Evolutionary conservation across 2,113 vertebrate genomes (phyloP), one percentile per base, ranked within the genome.

Genomic region (Eretmochelys imbricata): DNA sequence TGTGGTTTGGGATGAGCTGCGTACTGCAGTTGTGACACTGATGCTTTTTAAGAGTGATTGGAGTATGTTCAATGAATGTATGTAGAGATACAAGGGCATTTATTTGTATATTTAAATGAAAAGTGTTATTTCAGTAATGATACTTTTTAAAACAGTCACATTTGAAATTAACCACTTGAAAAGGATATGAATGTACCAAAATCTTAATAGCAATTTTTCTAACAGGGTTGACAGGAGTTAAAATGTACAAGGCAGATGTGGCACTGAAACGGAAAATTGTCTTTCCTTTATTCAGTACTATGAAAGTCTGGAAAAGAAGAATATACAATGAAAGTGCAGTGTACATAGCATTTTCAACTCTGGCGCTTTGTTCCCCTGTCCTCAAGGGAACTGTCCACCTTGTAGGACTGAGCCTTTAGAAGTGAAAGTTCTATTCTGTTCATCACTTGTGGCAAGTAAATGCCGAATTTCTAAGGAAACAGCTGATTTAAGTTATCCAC

Each of bases 111-210:
- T 72, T 14, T 0, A 1, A 51, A 90, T 6, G 1, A 91, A 90
- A 91, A 89, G 31, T 62, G 48, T 90, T 84, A 27, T 90, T 89
- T 89, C 29, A 72, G 78, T 88, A 62, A 93, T 82, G 46, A 87
- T 54, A 19, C 10, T 16, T 76, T 79, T 93, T 88, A 46, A 91
- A 97, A 88, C 42, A 29, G 17, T 76, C 86, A 91, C 8, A 7
- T 46, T 91, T 92, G 86, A 93, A 62, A 93, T 81, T 83, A 85
- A 87, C 85, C 59, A 85, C 87, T 93, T 89, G 59, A 95, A 99
- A 99, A 99, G 99, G 99, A 99, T 99, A 99, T 99, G 99, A 99
- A 98, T 99, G 99, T 97, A 99, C 99, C 97, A 99, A 99, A 98
- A 99, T 99, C 95, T 97, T 99, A 97, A 99, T 99, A 98, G 99